phyloP scores from a whole-genome alignment of 2,113 vertebrate species.

The Datnioides undecimradiatus region DNA sequence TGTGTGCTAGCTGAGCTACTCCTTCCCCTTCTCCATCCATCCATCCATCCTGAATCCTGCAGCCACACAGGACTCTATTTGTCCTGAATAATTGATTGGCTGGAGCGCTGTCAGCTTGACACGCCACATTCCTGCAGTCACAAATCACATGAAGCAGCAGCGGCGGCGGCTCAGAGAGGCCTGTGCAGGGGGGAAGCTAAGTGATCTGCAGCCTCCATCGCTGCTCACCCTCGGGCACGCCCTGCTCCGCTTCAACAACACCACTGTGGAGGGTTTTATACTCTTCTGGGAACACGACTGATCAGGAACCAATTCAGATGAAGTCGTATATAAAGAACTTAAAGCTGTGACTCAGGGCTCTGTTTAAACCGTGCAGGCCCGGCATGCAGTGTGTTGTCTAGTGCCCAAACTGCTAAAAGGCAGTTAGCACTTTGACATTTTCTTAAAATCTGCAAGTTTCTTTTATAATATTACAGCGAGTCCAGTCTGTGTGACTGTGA shows the following conservation, averaged over 20 bases:
- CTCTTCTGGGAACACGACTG: background rate
- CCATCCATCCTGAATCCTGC: slow-evolving; percentile 15
- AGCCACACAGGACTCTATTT: slow-evolving; percentile 30
- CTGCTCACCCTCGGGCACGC: slow-evolving; percentile 5
- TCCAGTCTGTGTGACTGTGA: too few relatives aligned
- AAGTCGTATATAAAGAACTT: background rate
- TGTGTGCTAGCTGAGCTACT: slow-evolving; percentile 12
- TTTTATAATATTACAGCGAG: too few relatives aligned
- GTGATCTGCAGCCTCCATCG: slow-evolving; percentile 30
- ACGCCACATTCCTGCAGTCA: slow-evolving; percentile 44
- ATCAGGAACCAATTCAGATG: background rate
- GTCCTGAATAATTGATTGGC: slow-evolving; percentile 72
- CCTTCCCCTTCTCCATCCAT: background rate
- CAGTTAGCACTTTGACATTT: too few relatives aligned
- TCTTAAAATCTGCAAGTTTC: too few relatives aligned
- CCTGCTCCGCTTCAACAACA: background rate
- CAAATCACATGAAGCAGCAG: slow-evolving; percentile 36
- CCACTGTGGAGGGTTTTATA: background rate
- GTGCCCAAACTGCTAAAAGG: too few relatives aligned
- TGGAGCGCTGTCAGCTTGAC: slow-evolving; percentile 43
- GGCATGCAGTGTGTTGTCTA: background rate
- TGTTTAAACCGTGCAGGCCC: background rate
- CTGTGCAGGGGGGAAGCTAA: background rate
- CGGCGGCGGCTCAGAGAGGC: background rate
- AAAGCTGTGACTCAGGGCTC: background rate